phyloP scores from a whole-genome alignment of 2,113 vertebrate genomes.

The Cyphomyrus plagiostoma region DNA sequence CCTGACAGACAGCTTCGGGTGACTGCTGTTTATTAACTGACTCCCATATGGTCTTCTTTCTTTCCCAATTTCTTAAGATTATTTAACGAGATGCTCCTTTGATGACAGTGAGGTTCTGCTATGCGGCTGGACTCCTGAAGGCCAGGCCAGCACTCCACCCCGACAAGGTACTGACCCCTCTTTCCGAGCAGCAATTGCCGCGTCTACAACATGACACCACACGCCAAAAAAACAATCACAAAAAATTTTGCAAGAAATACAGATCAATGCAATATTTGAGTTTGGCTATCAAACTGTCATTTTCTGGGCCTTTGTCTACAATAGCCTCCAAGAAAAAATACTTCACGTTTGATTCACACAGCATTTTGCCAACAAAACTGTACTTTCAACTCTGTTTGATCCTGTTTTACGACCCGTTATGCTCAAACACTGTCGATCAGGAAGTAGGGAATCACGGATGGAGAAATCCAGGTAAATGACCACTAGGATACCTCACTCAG shows the following conservation, averaged over 20 bases:
- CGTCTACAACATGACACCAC: background rate
- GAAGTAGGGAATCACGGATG: background rate
- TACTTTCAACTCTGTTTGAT: background rate
- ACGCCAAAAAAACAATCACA: background rate
- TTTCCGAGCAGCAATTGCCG: background rate
- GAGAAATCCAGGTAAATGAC: background rate
- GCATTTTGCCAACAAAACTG: slow-evolving; percentile 16
- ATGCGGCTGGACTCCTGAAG: slow-evolving; percentile 67
- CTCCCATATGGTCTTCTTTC: background rate
- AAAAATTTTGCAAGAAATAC: background rate
- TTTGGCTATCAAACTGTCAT: slow-evolving; percentile 15
- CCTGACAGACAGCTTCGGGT: background rate
- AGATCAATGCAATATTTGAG: background rate
- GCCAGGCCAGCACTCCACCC: slow-evolving; percentile 50
- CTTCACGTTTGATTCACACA: background rate
- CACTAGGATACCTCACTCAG: background rate
- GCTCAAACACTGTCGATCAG: background rate
- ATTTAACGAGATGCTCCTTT: slow-evolving; percentile 66
- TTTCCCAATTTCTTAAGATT: slow-evolving; percentile 50
- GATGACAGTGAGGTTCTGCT: slow-evolving; percentile 49
- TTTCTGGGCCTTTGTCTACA: background rate
- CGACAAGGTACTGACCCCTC: slow-evolving; percentile 52
- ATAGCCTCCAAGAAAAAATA: slow-evolving; percentile 21
- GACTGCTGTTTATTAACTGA: background rate
- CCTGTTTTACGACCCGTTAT: background rate